These are phyloP conservation scores for Pseudolaguvia tuberculata DNA, from an alignment of 2,113 vertebrate species.

Conservation along the genomic window DNA sequence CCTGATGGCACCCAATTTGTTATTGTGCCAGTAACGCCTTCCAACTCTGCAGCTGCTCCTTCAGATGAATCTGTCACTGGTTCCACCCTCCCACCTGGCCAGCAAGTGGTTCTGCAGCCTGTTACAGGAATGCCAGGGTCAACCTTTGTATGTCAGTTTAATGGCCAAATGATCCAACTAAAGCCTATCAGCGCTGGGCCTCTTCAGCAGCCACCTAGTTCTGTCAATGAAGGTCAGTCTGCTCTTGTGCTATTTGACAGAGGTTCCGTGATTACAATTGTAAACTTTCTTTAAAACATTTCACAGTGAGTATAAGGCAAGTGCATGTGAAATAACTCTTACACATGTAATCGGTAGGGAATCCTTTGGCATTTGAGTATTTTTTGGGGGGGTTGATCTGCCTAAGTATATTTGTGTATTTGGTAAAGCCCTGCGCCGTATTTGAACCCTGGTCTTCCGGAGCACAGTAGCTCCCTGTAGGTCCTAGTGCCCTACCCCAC, in stretches of 20 bases:
- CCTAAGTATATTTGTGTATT: neutral
- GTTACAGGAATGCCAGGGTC: constrained; percentile 24
- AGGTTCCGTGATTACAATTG: neutral
- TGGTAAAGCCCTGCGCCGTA: no score
- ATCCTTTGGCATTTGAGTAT: neutral
- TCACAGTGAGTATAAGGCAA: neutral
- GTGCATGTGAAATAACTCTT: neutral
- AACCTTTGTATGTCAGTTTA: constrained; percentile 36
- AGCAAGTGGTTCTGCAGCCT: constrained; percentile 42
- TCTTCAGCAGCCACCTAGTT: neutral
- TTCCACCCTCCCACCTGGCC: constrained; percentile 25
- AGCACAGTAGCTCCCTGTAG: no score
- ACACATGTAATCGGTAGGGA: neutral
- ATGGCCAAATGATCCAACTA: constrained; percentile 41
- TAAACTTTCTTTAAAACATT: neutral
- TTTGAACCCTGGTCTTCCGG: no score
- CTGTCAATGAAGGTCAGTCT: neutral
- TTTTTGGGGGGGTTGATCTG: neutral
- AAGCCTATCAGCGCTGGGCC: constrained; percentile 10
- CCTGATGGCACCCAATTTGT: constrained; percentile 7
- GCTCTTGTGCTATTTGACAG: neutral
- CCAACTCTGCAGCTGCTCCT: neutral
- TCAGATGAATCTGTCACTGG: neutral
- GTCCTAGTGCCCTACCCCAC: no score
- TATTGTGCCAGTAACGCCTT: neutral